Evolutionary conservation across 2,797 vertebrate species (phyloP).

Genomic region (Petrocephalus sullivani): DNA sequence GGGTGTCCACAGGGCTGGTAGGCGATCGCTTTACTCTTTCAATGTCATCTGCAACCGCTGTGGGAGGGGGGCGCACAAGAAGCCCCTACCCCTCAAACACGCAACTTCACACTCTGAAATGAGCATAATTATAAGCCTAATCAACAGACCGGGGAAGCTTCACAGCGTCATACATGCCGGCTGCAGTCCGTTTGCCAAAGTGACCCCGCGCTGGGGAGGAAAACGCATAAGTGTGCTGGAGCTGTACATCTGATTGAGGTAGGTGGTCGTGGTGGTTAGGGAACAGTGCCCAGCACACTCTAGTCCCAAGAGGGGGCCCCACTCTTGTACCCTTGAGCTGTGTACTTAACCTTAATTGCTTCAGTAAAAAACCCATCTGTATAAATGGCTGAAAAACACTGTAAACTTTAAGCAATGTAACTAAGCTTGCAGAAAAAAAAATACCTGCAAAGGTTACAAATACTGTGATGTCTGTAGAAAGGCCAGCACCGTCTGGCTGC

Average conservation of each 20-base stretch:
- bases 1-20: background rate
- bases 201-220: background rate
- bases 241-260: conserved; percentile 1
- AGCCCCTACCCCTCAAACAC: background rate
- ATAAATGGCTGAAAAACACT: background rate
- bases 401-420: background rate
- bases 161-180: background rate
- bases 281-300: background rate
- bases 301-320: background rate
- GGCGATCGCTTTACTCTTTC: background rate
- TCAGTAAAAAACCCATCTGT: conserved; percentile 2
- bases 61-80: background rate
- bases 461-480: background rate
- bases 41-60: background rate
- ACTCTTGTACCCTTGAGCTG: conserved; percentile 11
- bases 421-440: background rate
- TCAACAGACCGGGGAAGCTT: background rate
- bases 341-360: conserved; percentile 10
- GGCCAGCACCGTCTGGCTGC: background rate
- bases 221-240: background rate
- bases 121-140: background rate
- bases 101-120: background rate
- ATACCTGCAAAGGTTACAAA: background rate
- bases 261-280: background rate
- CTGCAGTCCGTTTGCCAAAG: background rate